phyloP scores from a whole-genome alignment of 1,140 invertebrate genomes.

The Papilio polyxenes region DNA sequence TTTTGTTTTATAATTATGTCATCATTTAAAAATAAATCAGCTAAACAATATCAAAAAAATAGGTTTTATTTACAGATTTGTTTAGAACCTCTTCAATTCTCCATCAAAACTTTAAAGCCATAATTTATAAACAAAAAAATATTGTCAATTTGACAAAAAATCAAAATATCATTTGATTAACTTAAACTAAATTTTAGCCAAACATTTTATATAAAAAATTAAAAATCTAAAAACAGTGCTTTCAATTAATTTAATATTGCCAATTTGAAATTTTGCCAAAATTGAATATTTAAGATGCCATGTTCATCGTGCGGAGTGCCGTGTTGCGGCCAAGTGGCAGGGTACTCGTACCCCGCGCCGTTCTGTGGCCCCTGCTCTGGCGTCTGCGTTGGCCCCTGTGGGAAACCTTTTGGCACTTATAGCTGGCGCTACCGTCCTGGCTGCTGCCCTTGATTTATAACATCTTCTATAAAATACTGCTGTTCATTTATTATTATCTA shows the following conservation, averaged over 20 bases:
- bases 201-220: not conserved
- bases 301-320: conserved; percentile 49
- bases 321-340: conserved; percentile 55
- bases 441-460: conserved; percentile 41
- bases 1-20: not conserved
- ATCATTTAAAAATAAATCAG: not conserved
- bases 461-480: conserved; percentile 1
- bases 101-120: not conserved
- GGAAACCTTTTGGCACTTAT: conserved; percentile 56
- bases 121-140: not conserved
- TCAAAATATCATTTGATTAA: too few relatives aligned
- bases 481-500: conserved; percentile 1
- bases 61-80: not conserved
- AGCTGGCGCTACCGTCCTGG: conserved; percentile 53
- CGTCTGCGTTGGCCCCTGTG: conserved; percentile 55
- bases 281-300: conserved; percentile 17
- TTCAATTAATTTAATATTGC: not conserved
- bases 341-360: conserved; percentile 50
- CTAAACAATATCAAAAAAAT: not conserved
- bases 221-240: not conserved
- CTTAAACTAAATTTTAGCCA: not conserved
- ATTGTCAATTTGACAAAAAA: not conserved
- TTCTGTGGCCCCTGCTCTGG: conserved; percentile 56
- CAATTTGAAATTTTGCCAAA: not conserved
- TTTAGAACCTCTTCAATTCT: not conserved